Evolutionary conservation across 2,888 invertebrate species (phyloP), one percentile per base, ranked within the genome.

Genomic region (Stomorhina lunata): DNA sequence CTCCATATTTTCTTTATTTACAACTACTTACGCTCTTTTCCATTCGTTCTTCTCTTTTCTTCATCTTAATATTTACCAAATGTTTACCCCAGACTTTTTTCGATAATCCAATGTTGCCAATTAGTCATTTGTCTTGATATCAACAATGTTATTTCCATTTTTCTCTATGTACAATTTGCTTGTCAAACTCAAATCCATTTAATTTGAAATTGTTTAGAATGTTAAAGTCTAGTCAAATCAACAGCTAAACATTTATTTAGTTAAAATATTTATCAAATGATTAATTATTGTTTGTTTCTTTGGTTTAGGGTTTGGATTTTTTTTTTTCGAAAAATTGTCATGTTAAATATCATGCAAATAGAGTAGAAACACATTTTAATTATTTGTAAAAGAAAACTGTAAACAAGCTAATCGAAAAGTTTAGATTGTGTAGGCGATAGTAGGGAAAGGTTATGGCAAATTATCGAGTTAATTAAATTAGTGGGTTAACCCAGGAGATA

Each of bases 251-350:
- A 22, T n/a, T n/a, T n/a, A 22, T 61, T 25, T 61, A 61, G 40
- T 17, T 63, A 12, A 63, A 63, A 45, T 63, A 45, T 45, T 29
- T 27, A 27, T 15, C 37, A 40, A 22, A 61, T 61, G 61, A 40
- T 40, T 61, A 61, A 40, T 61, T 61, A 20, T 15, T 25, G n/a
- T 37, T 61, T 15, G 40, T 25, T 37, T n/a, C n/a, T n/a, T 20
- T 15, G 40, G 40, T 43, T 43, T 15, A 37, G 15, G 22, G 7
- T 9, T 25, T 5, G 2, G 25, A 6, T 6, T n/a, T n/a, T n/a
- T n/a, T n/a, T n/a, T n/a, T n/a, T n/a, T n/a, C n/a, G 20, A 43
- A 6, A 22, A 57, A 59, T 12, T 25, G 27, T 40, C 43, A 61
- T 43, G 27, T 15, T 43, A 5, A 63, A 15, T 5, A 17, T 5